Evolutionary conservation across 2,113 vertebrate species (phyloP), one percentile per base, ranked within the genome.

Genomic region (Rhinoderma darwinii): DNA sequence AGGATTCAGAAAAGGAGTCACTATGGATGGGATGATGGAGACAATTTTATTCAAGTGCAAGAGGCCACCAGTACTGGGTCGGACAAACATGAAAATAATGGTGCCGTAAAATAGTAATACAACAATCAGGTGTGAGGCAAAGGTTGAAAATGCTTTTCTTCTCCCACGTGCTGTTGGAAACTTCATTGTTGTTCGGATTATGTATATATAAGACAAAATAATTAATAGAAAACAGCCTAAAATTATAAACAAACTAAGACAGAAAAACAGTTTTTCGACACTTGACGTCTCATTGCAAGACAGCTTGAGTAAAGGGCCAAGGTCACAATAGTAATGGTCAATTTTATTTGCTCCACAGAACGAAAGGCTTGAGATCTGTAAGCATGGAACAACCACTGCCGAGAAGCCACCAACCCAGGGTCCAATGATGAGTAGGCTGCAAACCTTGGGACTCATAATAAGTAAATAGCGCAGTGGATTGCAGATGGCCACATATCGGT

Each of bases 271-370:
- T 5, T 41, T 86, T 59, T 86, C 73, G 5, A 56, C 12, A 4
- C 27, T 56, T 2, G 35, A 41, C 0, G 61, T 81, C 0, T 86
- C 47, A 1, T 63, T 41, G 18, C 84, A 86, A 9, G 84, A 86
- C 7, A 86, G 15, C 15, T 59, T 81, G 1, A 86, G 25, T 11
- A 86, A 35, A 10, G 44, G 47, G 14, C 25, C 37, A 17, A 72
- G 72, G 9, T 86, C 84, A 86, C 84, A 86, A 30, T 81, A 86
- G 27, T 72, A 80, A 44, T 86, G 84, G 25, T 86, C 84, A 22
- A 86, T 79, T n/a, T 39, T 8, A 5, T 86, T 70, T 18, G 3
- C 54, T 3, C 9, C 63, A 56, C 84, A 86, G 22, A 59, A 86
- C 14, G 18, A 30, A 3, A 86, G 61, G 17, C 37, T 56, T 30